A percentile compares a stretch with the other conserved stretches of the same genome.
These are phyloP conservation scores for Ochotona princeps DNA, from an alignment of 2,113 vertebrate species.

Conservation along the genomic window DNA sequence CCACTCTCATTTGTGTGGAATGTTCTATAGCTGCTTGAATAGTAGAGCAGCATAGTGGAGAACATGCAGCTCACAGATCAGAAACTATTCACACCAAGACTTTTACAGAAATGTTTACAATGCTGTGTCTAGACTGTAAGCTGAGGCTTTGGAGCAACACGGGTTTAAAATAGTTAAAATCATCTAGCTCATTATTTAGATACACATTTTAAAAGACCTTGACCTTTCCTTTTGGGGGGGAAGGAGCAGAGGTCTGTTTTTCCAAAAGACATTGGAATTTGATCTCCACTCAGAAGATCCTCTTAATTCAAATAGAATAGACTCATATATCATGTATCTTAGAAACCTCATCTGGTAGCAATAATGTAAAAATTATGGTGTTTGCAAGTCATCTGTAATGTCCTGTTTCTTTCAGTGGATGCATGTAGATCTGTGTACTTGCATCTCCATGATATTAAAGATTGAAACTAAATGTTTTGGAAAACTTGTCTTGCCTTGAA, in stretches of 20 bases:
- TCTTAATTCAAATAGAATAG: not conserved
- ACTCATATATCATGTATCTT: not conserved
- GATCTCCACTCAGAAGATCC: not conserved
- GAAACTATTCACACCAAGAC: not conserved
- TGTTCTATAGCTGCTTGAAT: not conserved
- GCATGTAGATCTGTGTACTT: not conserved
- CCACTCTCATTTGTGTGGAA: not conserved
- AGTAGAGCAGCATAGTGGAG: not conserved
- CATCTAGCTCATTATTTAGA: not conserved
- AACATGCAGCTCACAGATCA: no score
- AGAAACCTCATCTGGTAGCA: not conserved
- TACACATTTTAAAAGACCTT: constrained; percentile 31
- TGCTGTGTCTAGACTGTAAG: not conserved
- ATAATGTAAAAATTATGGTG: not conserved
- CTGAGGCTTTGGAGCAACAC: not conserved
- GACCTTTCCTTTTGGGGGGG: not conserved
- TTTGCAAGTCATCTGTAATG: not conserved
- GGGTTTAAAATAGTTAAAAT: constrained; percentile 22
- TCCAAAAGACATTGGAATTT: constrained; percentile 30
- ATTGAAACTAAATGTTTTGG: not conserved
- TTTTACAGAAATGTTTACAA: not conserved
- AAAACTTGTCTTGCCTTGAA: constrained; percentile 11
- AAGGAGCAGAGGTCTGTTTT: not conserved
- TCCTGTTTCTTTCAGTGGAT: constrained; percentile 7
- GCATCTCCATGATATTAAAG: not conserved